Percentiles rank a stretch among this genome's conserved stretches.
Conservation (phyloP, 2,113 vertebrate genomes). For the Gobius niger region DNA sequence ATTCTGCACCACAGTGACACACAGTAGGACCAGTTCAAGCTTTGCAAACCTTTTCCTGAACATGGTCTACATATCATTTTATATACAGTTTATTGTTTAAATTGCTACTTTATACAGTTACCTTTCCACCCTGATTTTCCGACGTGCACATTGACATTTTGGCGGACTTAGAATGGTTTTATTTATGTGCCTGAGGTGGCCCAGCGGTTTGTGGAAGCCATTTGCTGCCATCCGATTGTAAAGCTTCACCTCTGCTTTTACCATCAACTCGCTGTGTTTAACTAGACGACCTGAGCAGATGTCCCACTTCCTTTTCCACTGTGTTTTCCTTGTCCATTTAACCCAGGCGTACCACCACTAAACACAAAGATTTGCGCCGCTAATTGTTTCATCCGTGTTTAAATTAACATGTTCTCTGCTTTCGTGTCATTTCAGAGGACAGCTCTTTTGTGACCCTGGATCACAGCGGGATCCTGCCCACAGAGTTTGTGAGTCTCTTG, state of each 20-base stretch:
- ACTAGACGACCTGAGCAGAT: slow-evolving; percentile 67
- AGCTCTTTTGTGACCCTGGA: slow-evolving; percentile 85
- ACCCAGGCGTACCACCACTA: background rate
- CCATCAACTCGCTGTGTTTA: slow-evolving; percentile 59
- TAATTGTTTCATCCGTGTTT: background rate
- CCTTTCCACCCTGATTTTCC: slow-evolving; percentile 11
- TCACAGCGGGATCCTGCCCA: slow-evolving; percentile 80
- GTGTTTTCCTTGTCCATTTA: background rate
- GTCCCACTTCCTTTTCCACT: slow-evolving; percentile 48
- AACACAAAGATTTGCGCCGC: slow-evolving; percentile 1
- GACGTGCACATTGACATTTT: slow-evolving; percentile 19
- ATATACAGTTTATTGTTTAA: background rate
- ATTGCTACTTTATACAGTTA: background rate
- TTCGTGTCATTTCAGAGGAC: slow-evolving; percentile 68
- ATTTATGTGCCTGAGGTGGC: slow-evolving; percentile 17
- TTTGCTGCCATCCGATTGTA: slow-evolving; percentile 38
- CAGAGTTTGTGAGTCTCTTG: slow-evolving; percentile 83
- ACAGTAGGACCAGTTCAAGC: too few relatives aligned
- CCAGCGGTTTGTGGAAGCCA: slow-evolving; percentile 38
- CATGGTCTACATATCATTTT: too few relatives aligned
- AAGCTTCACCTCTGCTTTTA: slow-evolving; percentile 64
- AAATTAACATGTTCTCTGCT: slow-evolving; percentile 3
- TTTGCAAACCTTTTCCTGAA: too few relatives aligned
- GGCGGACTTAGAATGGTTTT: slow-evolving; percentile 14
- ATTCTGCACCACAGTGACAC: too few relatives aligned